These are phyloP conservation scores for Arion vulgaris DNA, from an alignment of 1,140 invertebrate species.

Conservation along the genomic window DNA sequence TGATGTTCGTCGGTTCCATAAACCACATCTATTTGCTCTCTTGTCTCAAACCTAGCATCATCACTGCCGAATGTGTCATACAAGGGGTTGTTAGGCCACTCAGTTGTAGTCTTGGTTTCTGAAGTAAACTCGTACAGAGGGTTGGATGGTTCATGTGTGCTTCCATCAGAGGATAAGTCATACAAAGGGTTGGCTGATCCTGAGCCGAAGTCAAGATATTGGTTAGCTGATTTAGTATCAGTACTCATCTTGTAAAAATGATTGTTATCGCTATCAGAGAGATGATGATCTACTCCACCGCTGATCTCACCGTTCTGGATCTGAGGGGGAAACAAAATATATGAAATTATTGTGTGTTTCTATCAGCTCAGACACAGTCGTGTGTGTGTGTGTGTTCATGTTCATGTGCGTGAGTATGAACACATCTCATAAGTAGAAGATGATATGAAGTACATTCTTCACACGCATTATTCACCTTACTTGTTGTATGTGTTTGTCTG, in stretches of 20 bases:
- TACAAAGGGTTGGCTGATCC: constrained; percentile 39
- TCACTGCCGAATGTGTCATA: constrained; percentile 40
- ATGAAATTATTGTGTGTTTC: not conserved
- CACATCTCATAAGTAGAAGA: too few relatives aligned
- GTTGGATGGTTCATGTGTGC: not conserved
- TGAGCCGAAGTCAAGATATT: constrained; percentile 3
- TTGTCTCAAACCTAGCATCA: not conserved
- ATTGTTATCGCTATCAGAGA: constrained; percentile 16
- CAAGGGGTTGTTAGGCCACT: constrained; percentile 43
- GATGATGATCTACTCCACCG: not conserved
- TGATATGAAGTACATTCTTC: too few relatives aligned
- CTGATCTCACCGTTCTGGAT: constrained; percentile 22
- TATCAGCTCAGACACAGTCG: too few relatives aligned
- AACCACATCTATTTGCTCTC: not conserved
- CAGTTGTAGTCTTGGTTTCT: not conserved
- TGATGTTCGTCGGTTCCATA: constrained; percentile 15
- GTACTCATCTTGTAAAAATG: constrained; percentile 42
- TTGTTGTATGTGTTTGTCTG: too few relatives aligned
- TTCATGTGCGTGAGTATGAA: too few relatives aligned
- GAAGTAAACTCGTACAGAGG: not conserved
- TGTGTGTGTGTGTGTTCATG: too few relatives aligned
- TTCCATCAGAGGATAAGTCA: constrained; percentile 21
- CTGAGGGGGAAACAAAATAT: constrained; percentile 19
- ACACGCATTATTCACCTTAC: too few relatives aligned
- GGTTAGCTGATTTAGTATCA: constrained; percentile 25